Percentiles rank a stretch among this genome's conserved stretches.
phyloP scores from a whole-genome alignment of 2,888 invertebrate genomes.

The Stegana nigrithorax region DNA sequence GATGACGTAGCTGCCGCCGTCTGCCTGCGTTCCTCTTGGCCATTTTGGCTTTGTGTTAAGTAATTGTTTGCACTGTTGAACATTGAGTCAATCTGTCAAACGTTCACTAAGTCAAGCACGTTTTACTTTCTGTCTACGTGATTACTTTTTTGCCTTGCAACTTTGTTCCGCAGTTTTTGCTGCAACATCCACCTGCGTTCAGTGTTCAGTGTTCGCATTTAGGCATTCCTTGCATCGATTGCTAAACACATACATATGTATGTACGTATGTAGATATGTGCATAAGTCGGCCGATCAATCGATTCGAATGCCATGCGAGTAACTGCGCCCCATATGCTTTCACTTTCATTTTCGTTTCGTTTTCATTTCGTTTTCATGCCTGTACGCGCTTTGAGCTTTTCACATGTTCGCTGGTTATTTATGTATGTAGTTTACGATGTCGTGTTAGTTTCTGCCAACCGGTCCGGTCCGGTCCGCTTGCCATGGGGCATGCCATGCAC shows the following conservation, averaged over 20 bases:
- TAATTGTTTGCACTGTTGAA: constrained; percentile 46
- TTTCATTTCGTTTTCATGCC: constrained; percentile 24
- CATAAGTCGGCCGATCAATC: constrained; percentile 6
- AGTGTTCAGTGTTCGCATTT: not conserved
- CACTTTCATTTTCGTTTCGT: constrained; percentile 42
- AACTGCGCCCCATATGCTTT: constrained; percentile 48
- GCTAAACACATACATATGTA: too few relatives aligned
- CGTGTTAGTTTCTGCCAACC: not conserved
- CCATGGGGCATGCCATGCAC: not conserved
- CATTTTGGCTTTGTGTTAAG: constrained; percentile 39
- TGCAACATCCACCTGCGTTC: constrained; percentile 33
- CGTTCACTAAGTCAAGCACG: constrained; percentile 38
- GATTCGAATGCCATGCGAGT: constrained; percentile 12
- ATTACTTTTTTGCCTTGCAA: constrained; percentile 6
- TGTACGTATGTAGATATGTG: not conserved
- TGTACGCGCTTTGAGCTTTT: not conserved
- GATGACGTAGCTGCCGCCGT: constrained; percentile 39
- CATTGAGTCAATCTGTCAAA: constrained; percentile 39
- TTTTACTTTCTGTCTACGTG: not conserved
- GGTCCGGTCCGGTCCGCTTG: not conserved
- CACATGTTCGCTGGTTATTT: not conserved
- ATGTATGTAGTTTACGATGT: not conserved
- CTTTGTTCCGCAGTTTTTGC: constrained; percentile 38
- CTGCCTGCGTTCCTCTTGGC: too few relatives aligned
- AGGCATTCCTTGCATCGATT: constrained; percentile 20